These are phyloP conservation scores for Metallyticus violacea DNA, from an alignment of 2,888 invertebrate species.

Conservation along the genomic window DNA sequence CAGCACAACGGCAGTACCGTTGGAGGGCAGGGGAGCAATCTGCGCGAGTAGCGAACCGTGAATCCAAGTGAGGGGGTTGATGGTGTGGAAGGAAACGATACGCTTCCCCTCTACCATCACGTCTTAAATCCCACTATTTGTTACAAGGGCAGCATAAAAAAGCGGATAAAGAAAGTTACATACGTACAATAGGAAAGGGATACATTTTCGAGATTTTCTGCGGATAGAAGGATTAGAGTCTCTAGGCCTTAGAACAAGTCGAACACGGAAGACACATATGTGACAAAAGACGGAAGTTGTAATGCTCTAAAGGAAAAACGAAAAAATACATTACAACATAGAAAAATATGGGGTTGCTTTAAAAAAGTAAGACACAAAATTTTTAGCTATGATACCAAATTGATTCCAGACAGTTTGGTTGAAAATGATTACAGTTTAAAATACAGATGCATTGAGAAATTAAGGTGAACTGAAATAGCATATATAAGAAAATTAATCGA, in stretches of 20 bases:
- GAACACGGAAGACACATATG: neutral
- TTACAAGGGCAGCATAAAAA: neutral
- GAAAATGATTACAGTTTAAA: no score
- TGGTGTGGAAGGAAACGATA: neutral
- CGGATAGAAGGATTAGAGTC: neutral
- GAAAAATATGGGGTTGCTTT: no score
- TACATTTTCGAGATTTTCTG: neutral
- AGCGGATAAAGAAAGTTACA: neutral
- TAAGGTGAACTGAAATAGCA: no score
- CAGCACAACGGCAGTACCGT: neutral
- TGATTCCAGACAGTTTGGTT: no score
- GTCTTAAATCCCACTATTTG: neutral
- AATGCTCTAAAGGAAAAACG: neutral
- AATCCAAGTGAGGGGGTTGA: neutral
- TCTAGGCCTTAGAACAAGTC: neutral
- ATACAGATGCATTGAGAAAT: no score
- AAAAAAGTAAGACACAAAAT: no score
- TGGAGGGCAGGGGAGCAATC: neutral
- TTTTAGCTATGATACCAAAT: no score
- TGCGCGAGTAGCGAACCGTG: neutral
- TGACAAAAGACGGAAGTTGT: neutral
- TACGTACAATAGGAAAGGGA: neutral
- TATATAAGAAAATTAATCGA: no score
- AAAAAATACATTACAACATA: neutral
- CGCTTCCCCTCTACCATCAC: neutral